Conservation (phyloP, 2,113 vertebrate species). For the Oncorhynchus clarkii region DNA sequence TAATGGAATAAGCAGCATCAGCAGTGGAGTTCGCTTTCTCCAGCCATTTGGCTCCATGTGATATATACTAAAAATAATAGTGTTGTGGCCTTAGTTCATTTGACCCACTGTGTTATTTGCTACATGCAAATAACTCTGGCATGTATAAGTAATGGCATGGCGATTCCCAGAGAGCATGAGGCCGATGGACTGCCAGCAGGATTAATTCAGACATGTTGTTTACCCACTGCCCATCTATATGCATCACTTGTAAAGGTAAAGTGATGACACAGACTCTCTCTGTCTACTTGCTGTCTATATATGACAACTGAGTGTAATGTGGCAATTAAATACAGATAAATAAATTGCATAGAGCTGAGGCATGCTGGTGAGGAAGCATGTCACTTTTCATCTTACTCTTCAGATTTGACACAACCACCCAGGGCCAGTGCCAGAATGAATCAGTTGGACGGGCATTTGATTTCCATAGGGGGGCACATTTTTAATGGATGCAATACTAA, state of each 20-base stretch:
- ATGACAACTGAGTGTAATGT: background rate
- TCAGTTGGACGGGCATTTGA: no score
- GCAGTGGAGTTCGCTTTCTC: background rate
- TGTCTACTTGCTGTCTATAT: background rate
- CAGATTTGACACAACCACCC: no score
- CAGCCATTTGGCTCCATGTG: background rate
- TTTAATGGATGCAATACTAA: no score
- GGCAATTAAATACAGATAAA: background rate
- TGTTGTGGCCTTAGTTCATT: no score
- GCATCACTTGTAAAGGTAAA: conserved; percentile 27
- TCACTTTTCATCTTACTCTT: background rate
- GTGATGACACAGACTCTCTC: conserved; percentile 3
- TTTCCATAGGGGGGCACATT: no score
- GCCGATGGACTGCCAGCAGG: conserved; percentile 12
- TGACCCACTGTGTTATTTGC: no score
- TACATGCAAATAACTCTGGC: background rate
- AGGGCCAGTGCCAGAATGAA: no score
- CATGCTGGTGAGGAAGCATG: background rate
- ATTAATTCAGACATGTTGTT: background rate
- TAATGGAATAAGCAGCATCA: background rate
- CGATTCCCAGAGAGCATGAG: conserved; percentile 20
- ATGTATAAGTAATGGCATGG: conserved; percentile 40
- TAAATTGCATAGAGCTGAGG: background rate
- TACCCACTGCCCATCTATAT: conserved; percentile 20
- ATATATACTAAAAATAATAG: background rate